phyloP scores from a whole-genome alignment of 2,797 vertebrate genomes.

The Microcaecilia unicolor region DNA sequence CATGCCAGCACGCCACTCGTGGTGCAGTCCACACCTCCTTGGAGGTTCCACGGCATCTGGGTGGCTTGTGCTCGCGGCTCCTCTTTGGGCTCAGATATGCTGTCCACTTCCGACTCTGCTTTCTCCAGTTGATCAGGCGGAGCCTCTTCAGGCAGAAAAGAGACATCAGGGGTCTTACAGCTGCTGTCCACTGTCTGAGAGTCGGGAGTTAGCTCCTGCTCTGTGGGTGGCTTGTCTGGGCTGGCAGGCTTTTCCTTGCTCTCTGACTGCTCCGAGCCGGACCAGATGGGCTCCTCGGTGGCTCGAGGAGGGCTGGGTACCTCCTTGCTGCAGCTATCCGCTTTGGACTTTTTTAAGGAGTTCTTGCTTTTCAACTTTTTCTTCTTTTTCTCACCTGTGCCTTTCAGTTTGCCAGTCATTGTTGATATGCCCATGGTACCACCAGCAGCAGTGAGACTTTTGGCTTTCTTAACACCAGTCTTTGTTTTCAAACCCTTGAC shows the following conservation, averaged over 20 bases:
- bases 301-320: slow-evolving; percentile 24
- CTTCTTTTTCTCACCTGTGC: slow-evolving; percentile 43
- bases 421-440: not conserved
- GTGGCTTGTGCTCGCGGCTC: slow-evolving; percentile 38
- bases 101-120: slow-evolving; percentile 36
- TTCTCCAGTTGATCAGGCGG: slow-evolving; percentile 21
- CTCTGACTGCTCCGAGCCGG: slow-evolving; percentile 34
- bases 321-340: slow-evolving; percentile 49
- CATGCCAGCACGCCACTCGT: slow-evolving; percentile 83
- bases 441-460: not conserved
- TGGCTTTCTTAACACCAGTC: slow-evolving; percentile 40
- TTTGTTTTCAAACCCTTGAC: slow-evolving; percentile 44
- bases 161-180: slow-evolving; percentile 81
- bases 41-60: slow-evolving; percentile 78
- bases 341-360: slow-evolving; percentile 51
- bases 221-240: slow-evolving; percentile 33
- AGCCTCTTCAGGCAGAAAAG: slow-evolving; percentile 67
- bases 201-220: slow-evolving; percentile 74
- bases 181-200: slow-evolving; percentile 90
- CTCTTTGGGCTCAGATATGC: slow-evolving; percentile 29
- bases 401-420: slow-evolving; percentile 29
- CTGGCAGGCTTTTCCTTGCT: slow-evolving; percentile 24
- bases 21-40: slow-evolving; percentile 83
- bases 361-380: slow-evolving; percentile 22
- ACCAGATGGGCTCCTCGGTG: slow-evolving; percentile 60